A percentile compares a stretch with the other conserved stretches of the same genome.
These are phyloP conservation scores for Drosophila mulleri DNA, from an alignment of 2,888 invertebrate genomes.

Conservation along the genomic window DNA sequence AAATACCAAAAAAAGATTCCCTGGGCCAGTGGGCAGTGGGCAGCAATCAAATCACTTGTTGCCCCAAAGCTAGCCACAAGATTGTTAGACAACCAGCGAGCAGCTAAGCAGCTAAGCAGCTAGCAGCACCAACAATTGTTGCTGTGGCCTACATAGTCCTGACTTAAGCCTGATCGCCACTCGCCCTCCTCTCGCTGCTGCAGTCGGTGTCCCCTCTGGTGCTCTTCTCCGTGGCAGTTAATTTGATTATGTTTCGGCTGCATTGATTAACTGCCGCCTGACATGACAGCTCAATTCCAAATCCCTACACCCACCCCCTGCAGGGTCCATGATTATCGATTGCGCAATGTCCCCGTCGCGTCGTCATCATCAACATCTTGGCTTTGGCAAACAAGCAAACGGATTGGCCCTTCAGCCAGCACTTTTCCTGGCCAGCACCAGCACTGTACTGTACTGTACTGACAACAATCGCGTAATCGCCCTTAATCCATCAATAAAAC, in stretches of 20 bases:
- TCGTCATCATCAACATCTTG: slow-evolving; percentile 40
- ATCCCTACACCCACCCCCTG: slow-evolving; percentile 38
- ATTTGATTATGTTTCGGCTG: slow-evolving; percentile 79
- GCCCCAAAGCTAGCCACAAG: slow-evolving; percentile 66
- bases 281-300: slow-evolving; percentile 84
- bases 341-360: slow-evolving; percentile 73
- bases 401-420: slow-evolving; percentile 63
- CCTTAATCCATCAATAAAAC: slow-evolving; percentile 84
- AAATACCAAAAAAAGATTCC: slow-evolving; percentile 45
- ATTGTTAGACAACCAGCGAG: slow-evolving; percentile 51
- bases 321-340: slow-evolving; percentile 78
- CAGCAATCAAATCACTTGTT: slow-evolving; percentile 81
- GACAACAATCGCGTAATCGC: slow-evolving; percentile 84
- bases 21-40: slow-evolving; percentile 49
- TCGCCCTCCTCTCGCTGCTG: not conserved
- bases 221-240: slow-evolving; percentile 73
- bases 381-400: slow-evolving; percentile 65
- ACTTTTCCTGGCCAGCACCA: slow-evolving; percentile 40
- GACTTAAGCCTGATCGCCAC: slow-evolving; percentile 29
- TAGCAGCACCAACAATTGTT: slow-evolving; percentile 42
- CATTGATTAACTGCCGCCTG: slow-evolving; percentile 84
- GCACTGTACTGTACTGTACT: slow-evolving; percentile 57
- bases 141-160: slow-evolving; percentile 69
- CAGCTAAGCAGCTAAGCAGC: slow-evolving; percentile 14
- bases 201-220: slow-evolving; percentile 24